A percentile compares a stretch with the other conserved stretches of the same genome.
Evolutionary conservation across 2,113 vertebrate genomes (phyloP).

Genomic region (Misgurnus anguillicaudatus): DNA sequence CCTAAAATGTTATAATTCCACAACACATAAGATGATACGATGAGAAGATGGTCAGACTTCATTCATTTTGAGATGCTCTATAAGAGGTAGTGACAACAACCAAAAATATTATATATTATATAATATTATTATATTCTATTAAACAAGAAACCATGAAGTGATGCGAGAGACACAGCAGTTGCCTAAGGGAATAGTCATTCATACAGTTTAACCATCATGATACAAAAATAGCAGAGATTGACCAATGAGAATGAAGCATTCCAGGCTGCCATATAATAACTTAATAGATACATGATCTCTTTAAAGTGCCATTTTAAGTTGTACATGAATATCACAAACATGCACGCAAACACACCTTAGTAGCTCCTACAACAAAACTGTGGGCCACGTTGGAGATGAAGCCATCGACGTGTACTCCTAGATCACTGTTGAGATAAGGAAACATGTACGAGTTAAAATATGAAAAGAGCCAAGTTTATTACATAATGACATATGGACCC

Average conservation of each 20-base stretch:
- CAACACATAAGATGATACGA: not conserved
- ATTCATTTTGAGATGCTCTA: no score
- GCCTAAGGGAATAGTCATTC: no score
- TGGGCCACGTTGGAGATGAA: slow-evolving; percentile 96
- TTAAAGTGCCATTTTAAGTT: not conserved
- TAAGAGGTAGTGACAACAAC: not conserved
- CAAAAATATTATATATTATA: no score
- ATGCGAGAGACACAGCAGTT: no score
- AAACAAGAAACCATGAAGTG: no score
- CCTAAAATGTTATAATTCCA: slow-evolving; percentile 68
- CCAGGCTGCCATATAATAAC: not conserved
- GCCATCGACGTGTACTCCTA: slow-evolving; percentile 93
- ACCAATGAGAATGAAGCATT: no score
- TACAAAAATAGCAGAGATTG: no score
- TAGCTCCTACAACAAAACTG: slow-evolving; percentile 85
- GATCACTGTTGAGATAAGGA: slow-evolving; percentile 75
- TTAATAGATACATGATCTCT: no score
- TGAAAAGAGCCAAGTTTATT: not conserved
- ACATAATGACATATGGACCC: not conserved
- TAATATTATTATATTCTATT: no score
- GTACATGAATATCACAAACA: not conserved
- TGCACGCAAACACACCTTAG: slow-evolving; percentile 72
- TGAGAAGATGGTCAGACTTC: no score
- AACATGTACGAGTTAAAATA: not conserved
- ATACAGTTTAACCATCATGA: no score